These are phyloP conservation scores for Eustalomyia histrio DNA, from an alignment of 2,888 invertebrate genomes.

Conservation along the genomic window DNA sequence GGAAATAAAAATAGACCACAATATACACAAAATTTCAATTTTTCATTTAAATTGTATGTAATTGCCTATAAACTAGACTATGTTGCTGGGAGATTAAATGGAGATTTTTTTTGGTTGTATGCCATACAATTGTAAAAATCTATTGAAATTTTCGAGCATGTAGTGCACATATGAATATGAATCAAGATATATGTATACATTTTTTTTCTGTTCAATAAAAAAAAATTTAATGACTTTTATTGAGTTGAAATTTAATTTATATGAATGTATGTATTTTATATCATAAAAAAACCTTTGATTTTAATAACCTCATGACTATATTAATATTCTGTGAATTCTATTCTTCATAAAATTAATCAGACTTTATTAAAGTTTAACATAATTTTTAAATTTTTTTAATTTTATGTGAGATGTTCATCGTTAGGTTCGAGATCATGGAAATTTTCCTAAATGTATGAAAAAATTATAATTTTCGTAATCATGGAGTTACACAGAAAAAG, in stretches of 20 bases:
- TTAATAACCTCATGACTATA: too few species aligned
- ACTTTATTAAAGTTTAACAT: too few species aligned
- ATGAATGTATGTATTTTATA: not conserved
- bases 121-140: conserved; percentile 3
- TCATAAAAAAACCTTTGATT: too few species aligned
- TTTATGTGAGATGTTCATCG: too few species aligned
- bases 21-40: conserved; percentile 67
- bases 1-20: conserved; percentile 65
- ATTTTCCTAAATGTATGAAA: too few species aligned
- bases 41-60: conserved; percentile 68
- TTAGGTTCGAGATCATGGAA: too few species aligned
- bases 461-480: too few species aligned
- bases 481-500: too few species aligned
- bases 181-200: conserved; percentile 33
- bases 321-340: too few species aligned
- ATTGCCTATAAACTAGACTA: conserved; percentile 65
- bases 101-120: conserved; percentile 29
- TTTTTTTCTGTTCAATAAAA: conserved; percentile 30
- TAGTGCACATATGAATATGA: not conserved
- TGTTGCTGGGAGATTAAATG: conserved; percentile 49
- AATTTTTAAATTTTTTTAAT: too few species aligned
- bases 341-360: too few species aligned
- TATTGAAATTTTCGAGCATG: conserved; percentile 25
- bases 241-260: conserved; percentile 54
- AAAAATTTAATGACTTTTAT: conserved; percentile 52